Percentiles rank a stretch among this genome's conserved stretches.
Conservation (phyloP, 2,797 vertebrate species). For the Phalloptychus januarius region DNA sequence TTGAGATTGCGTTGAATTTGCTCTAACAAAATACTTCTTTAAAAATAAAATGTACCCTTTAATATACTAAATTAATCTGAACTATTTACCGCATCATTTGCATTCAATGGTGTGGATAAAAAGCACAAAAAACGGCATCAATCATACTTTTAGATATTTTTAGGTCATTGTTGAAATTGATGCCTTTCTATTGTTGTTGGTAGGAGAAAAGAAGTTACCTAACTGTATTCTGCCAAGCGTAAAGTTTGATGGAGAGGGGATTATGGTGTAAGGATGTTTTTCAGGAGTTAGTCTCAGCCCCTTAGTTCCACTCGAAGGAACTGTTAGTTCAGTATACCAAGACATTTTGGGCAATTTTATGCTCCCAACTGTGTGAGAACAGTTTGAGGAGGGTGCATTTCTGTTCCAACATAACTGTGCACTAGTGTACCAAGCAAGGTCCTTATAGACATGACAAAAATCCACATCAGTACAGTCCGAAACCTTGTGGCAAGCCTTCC, state of each 20-base stretch:
- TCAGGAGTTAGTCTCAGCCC: not conserved
- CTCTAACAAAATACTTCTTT: not conserved
- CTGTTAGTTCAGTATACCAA: not conserved
- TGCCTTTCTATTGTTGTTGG: not conserved
- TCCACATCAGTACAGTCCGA: not conserved
- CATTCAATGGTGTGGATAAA: not conserved
- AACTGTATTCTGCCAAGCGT: not conserved
- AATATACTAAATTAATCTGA: not conserved
- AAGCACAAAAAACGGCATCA: not conserved
- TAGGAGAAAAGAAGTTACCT: not conserved
- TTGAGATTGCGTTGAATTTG: constrained; percentile 12
- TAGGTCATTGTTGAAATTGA: not conserved
- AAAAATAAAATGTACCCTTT: not conserved
- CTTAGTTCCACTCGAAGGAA: not conserved
- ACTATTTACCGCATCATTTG: not conserved
- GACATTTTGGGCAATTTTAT: not conserved
- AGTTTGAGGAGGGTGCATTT: not conserved
- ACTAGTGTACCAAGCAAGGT: not conserved
- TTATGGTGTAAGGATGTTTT: constrained; percentile 1
- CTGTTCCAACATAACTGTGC: not conserved
- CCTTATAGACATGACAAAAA: not conserved
- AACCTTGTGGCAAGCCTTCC: not conserved
- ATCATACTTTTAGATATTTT: not conserved
- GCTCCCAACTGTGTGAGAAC: not conserved
- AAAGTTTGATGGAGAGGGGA: not conserved